phyloP scores from a whole-genome alignment of 2,113 vertebrate species.

The Stigmatopora nigra region DNA sequence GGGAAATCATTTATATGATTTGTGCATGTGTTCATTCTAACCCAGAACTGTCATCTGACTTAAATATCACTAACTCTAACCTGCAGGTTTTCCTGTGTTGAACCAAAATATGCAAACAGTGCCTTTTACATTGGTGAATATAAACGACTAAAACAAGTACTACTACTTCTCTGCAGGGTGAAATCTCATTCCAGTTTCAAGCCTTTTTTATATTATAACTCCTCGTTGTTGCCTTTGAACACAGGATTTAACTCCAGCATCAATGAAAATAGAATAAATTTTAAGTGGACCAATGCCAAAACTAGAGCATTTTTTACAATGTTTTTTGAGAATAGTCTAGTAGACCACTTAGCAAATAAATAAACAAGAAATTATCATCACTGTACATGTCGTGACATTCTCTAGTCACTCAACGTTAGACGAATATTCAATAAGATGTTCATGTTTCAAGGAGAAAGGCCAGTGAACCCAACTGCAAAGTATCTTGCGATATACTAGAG shows the following conservation, averaged over 20 bases:
- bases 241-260: slow-evolving; percentile 36
- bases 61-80: background rate
- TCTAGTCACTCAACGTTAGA: background rate
- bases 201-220: slow-evolving; percentile 18
- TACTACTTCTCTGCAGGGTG: slow-evolving; percentile 54
- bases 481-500: slow-evolving; percentile 55
- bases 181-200: slow-evolving; percentile 33
- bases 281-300: slow-evolving; percentile 9
- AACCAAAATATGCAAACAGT: slow-evolving; percentile 14
- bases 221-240: slow-evolving; percentile 24
- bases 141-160: slow-evolving; percentile 32
- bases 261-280: slow-evolving; percentile 23
- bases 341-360: background rate
- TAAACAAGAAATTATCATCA: background rate
- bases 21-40: background rate
- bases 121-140: slow-evolving; percentile 28
- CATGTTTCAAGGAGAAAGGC: slow-evolving; percentile 14
- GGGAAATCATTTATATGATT: background rate
- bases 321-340: slow-evolving; percentile 2
- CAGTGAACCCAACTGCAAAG: slow-evolving; percentile 45
- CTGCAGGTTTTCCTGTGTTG: background rate
- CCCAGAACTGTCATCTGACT: background rate
- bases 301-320: background rate
- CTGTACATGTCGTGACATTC: background rate
- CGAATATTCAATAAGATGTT: background rate